Evolutionary conservation across 2,888 invertebrate species (phyloP).

Genomic region (Ormyrus nitidulus): DNA sequence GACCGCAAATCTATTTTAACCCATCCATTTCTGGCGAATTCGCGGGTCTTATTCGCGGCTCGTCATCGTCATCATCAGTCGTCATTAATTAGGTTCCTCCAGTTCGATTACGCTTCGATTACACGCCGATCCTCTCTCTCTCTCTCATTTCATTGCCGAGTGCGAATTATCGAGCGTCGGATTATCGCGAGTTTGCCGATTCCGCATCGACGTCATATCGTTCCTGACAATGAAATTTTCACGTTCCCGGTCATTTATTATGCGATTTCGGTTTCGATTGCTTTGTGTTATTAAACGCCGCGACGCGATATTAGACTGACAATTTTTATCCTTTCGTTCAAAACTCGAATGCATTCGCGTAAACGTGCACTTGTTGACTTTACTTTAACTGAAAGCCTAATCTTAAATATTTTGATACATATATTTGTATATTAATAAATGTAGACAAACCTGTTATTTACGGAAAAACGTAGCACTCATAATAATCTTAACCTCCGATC

Average conservation of each 20-base stretch:
- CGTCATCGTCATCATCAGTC: not conserved
- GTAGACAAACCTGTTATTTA: no score
- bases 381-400: no score
- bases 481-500: no score
- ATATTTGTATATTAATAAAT: no score
- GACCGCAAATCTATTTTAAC: not conserved
- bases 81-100: conserved; percentile 26
- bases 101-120: conserved; percentile 26
- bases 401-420: no score
- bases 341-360: no score
- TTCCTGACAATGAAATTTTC: not conserved
- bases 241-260: not conserved
- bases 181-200: not conserved
- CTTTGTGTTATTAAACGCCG: not conserved
- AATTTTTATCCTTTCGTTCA: not conserved
- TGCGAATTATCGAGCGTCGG: not conserved
- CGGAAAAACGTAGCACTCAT: no score
- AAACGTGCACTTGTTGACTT: no score
- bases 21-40: not conserved
- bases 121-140: not conserved
- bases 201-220: not conserved
- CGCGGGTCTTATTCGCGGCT: not conserved
- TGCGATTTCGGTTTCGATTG: not conserved
- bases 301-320: not conserved
- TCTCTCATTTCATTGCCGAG: conserved; percentile 5